phyloP scores from a whole-genome alignment of 2,113 vertebrate genomes.

The Meriones unguiculatus region DNA sequence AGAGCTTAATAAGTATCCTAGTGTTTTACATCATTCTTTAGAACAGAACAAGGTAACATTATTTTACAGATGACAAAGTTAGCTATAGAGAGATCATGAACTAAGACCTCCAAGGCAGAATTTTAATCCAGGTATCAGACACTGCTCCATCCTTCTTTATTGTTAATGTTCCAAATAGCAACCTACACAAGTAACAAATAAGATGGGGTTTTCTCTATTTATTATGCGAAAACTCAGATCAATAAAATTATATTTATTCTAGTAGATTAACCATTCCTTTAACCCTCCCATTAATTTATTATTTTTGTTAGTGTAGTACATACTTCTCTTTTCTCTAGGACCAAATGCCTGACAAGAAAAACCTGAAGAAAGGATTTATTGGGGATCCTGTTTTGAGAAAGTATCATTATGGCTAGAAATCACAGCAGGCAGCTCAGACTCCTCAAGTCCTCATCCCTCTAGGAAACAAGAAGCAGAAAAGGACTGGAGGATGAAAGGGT shows the following conservation, averaged over 20 bases:
- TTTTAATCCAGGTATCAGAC: not conserved
- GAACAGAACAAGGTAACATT: not conserved
- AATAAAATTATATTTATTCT: not conserved
- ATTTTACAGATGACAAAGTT: not conserved
- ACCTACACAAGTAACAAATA: not conserved
- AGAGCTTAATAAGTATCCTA: not conserved
- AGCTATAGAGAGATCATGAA: not conserved
- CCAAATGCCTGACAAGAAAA: not conserved
- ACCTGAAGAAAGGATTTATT: not conserved
- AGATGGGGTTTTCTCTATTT: not conserved
- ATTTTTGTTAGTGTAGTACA: not conserved
- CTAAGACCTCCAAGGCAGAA: not conserved
- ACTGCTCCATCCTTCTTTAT: not conserved
- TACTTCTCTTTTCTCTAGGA: not conserved
- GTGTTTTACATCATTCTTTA: not conserved
- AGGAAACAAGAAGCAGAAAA: not conserved
- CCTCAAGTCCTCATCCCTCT: not conserved
- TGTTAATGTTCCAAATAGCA: not conserved
- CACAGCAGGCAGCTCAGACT: not conserved
- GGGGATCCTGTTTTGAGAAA: not conserved
- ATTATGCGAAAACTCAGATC: not conserved
- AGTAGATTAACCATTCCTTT: not conserved
- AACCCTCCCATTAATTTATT: conserved; percentile 29
- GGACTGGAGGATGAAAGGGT: not conserved
- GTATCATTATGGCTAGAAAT: not conserved